Evolutionary conservation across 2,888 invertebrate species (phyloP), one percentile per base, ranked within the genome.

Genomic region (Nyleta sp.): DNA sequence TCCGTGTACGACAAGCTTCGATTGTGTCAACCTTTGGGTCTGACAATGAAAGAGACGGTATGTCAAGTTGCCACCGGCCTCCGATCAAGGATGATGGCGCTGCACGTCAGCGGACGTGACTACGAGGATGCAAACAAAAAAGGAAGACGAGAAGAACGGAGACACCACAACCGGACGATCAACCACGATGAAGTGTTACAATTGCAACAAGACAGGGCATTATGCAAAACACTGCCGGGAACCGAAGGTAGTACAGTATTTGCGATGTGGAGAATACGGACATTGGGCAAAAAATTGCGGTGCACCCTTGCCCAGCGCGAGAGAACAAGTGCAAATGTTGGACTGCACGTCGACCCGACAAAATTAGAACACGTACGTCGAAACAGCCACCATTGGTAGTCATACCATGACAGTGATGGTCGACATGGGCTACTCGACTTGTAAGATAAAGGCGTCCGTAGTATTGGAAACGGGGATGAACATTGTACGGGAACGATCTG

Each of bases 161-260:
- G n/a, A n/a, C n/a, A n/a, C n/a, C n/a, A n/a, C n/a, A n/a, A n/a
- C n/a, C n/a, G n/a, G n/a, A n/a, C n/a, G n/a, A n/a, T n/a, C n/a
- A n/a, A n/a, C n/a, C n/a, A n/a, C 35, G 35, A 8, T 35, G 6
- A 35, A 35, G n/a, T 74, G 73, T 17, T 78, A 18, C 17, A 77
- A 70, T 13, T 78, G 73, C 22, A 11, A 28, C 4, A 48, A 62
- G 18, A 7, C 13, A 0, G 75, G 71, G 1, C 67, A 79, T 46
- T 72, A 24, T 22, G 6, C 50, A 2, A 35, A 20, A 2, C 24
- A 64, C 3, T 64, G 50, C 22, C 2, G 20, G 1, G 24, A 50
- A 24, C 50, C 50, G 3, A 50, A 35, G 22, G 17, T 33, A 1
- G 15, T 10, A 10, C 18, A 6, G 10, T 64, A 6, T n/a, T 18